Evolutionary conservation across 2,888 invertebrate genomes (phyloP).

Genomic region (Seira ritae): DNA sequence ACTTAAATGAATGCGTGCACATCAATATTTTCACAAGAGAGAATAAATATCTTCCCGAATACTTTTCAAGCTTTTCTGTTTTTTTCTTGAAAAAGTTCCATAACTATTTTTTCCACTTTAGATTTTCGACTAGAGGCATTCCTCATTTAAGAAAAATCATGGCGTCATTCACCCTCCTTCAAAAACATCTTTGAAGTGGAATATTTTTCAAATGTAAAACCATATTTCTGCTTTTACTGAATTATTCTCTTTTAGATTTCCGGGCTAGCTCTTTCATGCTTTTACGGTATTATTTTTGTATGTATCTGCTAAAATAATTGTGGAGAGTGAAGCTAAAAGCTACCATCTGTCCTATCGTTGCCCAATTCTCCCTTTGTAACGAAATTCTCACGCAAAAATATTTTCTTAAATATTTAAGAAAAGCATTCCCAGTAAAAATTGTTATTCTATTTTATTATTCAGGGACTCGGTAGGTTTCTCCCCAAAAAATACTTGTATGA

Average conservation of each 20-base stretch:
- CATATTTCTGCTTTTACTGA: background rate
- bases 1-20: constrained; percentile 32
- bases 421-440: too few species aligned
- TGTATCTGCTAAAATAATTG: constrained; percentile 31
- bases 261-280: background rate
- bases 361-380: background rate
- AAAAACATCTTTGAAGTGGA: background rate
- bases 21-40: constrained; percentile 48
- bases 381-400: constrained; percentile 37
- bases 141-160: constrained; percentile 2
- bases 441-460: too few species aligned
- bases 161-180: background rate
- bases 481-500: too few species aligned
- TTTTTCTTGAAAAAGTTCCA: background rate
- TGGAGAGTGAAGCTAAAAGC: constrained; percentile 34
- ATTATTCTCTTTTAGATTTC: background rate
- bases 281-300: constrained; percentile 25
- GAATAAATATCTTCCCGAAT: constrained; percentile 34
- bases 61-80: constrained; percentile 9
- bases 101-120: constrained; percentile 1
- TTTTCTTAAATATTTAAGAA: constrained; percentile 46
- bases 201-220: background rate
- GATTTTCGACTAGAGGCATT: background rate
- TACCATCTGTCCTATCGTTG: constrained; percentile 33
- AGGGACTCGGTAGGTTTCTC: too few species aligned